Evolutionary conservation across 1,140 invertebrate species (phyloP).

Genomic region (Bilobella aurantiaca): DNA sequence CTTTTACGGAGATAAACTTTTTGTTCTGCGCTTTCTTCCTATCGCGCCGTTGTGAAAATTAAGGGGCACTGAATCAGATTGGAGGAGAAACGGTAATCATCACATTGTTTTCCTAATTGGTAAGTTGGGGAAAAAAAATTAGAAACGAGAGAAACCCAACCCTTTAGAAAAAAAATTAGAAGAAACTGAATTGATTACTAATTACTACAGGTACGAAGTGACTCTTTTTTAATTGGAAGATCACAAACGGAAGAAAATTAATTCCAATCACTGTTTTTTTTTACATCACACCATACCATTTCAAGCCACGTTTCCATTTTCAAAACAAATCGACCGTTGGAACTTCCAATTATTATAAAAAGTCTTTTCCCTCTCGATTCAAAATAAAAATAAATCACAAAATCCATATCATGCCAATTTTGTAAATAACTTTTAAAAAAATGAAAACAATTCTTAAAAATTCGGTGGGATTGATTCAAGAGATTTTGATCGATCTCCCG

Average conservation of each 20-base stretch:
- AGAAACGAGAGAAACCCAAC: background rate
- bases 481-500: too few relatives aligned
- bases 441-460: too few relatives aligned
- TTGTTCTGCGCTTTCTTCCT: background rate
- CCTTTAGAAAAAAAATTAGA: background rate
- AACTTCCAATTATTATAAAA: background rate
- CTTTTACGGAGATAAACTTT: too few relatives aligned
- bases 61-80: too few relatives aligned
- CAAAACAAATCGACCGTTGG: background rate
- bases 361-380: background rate
- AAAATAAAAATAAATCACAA: background rate
- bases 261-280: background rate
- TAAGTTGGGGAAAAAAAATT: background rate
- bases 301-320: too few relatives aligned
- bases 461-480: background rate
- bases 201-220: constrained; percentile 1
- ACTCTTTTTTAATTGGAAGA: constrained; percentile 1
- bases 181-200: background rate
- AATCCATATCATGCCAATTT: too few relatives aligned
- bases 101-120: background rate
- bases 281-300: too few relatives aligned
- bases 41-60: background rate
- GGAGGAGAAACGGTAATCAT: background rate
- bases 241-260: background rate
- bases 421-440: too few relatives aligned